phyloP scores from a whole-genome alignment of 1,140 invertebrate genomes.

The Bombus superbus region DNA sequence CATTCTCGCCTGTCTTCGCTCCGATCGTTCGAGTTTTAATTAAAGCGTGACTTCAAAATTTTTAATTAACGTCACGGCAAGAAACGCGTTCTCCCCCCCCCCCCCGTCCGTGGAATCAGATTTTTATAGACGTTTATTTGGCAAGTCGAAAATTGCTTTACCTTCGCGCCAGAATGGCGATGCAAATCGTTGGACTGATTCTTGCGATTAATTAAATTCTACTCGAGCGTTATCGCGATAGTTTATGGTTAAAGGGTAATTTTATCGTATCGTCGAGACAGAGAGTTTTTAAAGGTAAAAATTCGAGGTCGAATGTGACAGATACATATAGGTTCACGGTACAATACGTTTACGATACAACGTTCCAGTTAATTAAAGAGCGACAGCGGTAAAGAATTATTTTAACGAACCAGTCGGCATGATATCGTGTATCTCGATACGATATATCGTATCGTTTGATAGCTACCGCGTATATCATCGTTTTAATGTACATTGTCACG shows the following conservation, averaged over 20 bases:
- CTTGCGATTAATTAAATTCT: not conserved
- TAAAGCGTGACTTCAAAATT: conserved; percentile 31
- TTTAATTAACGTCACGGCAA: conserved; percentile 23
- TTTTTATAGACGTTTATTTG: conserved; percentile 1
- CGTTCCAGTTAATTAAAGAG: not conserved
- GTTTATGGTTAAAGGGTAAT: not conserved
- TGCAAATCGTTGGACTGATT: not conserved
- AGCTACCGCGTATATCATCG: not conserved
- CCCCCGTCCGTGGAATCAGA: not conserved
- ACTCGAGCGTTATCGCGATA: not conserved
- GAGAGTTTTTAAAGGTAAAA: not conserved
- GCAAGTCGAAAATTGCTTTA: not conserved
- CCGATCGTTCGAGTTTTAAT: conserved; percentile 18
- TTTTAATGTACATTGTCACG: not conserved
- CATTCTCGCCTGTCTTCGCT: not conserved
- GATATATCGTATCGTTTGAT: not conserved
- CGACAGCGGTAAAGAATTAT: too few species aligned
- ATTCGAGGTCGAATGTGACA: not conserved
- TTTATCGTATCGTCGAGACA: not conserved
- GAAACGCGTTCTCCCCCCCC: too few species aligned
- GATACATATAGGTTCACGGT: too few species aligned
- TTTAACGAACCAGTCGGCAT: too few species aligned
- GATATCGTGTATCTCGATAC: not conserved
- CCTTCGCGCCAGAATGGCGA: not conserved
- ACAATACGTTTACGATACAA: not conserved